Evolutionary conservation across 2,797 vertebrate species (phyloP).

Genomic region (Diceros bicornis): DNA sequence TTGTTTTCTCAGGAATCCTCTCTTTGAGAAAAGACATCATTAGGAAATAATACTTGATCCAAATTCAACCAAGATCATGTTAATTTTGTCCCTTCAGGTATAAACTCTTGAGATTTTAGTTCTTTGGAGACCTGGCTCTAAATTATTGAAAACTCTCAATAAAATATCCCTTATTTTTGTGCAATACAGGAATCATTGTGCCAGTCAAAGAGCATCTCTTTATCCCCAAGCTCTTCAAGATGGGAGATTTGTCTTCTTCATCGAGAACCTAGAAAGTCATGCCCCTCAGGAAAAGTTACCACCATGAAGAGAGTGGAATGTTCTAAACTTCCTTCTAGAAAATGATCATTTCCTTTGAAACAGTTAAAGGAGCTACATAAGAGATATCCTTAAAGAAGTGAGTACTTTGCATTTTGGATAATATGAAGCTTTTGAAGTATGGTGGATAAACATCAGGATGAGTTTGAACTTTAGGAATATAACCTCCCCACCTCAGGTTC

Average conservation of each 20-base stretch:
- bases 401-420: neutral
- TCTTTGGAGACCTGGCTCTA: slow-evolving; percentile 42
- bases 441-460: neutral
- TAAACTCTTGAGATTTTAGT: slow-evolving; percentile 35
- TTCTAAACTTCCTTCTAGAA: neutral
- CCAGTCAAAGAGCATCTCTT: no score
- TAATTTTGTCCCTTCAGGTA: slow-evolving; percentile 38
- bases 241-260: neutral
- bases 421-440: neutral
- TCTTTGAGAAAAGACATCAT: neutral
- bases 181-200: no score
- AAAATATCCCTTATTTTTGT: neutral
- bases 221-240: no score
- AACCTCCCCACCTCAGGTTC: neutral
- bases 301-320: neutral
- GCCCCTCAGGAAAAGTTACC: neutral
- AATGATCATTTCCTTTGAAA: neutral
- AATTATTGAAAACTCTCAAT: neutral
- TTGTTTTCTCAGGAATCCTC: neutral
- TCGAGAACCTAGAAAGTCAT: neutral
- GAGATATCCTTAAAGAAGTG: neutral
- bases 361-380: neutral
- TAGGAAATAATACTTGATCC: neutral
- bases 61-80: neutral
- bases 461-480: neutral